These are phyloP conservation scores for Gallinago media DNA, from an alignment of 2,113 vertebrate genomes.

Conservation along the genomic window DNA sequence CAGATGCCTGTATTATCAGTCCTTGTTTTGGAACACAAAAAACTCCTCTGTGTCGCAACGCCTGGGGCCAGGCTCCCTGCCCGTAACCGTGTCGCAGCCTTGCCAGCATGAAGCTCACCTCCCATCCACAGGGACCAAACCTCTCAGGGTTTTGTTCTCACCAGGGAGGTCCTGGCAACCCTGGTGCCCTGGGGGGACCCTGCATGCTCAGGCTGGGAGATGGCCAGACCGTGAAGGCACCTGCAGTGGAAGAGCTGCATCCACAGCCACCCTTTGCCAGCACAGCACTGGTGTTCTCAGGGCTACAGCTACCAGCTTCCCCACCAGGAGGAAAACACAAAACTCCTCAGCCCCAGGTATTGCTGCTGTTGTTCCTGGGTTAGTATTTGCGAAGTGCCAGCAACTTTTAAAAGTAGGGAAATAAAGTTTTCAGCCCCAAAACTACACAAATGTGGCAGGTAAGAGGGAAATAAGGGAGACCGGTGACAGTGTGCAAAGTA, in stretches of 20 bases:
- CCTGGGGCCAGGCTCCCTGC: not conserved
- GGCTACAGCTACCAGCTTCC: not conserved
- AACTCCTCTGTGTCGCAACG: not conserved
- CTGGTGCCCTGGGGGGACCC: too few species aligned
- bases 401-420: not conserved
- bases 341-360: not conserved
- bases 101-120: not conserved
- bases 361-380: not conserved
- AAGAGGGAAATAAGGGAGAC: not conserved
- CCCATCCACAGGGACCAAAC: fast-evolving
- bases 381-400: not conserved
- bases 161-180: not conserved
- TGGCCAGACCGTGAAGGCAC: not conserved
- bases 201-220: not conserved
- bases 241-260: not conserved
- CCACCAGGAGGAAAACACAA: not conserved
- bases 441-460: not conserved
- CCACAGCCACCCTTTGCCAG: not conserved
- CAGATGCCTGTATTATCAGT: constrained; percentile 14
- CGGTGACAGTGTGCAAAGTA: not conserved
- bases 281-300: fast-evolving
- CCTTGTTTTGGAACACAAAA: constrained; percentile 56
- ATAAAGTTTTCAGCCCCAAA: not conserved
- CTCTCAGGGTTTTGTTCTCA: not conserved
- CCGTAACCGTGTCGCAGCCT: fast-evolving